These are phyloP conservation scores for Tautogolabrus adspersus DNA, from an alignment of 2,113 vertebrate genomes.

Conservation along the genomic window DNA sequence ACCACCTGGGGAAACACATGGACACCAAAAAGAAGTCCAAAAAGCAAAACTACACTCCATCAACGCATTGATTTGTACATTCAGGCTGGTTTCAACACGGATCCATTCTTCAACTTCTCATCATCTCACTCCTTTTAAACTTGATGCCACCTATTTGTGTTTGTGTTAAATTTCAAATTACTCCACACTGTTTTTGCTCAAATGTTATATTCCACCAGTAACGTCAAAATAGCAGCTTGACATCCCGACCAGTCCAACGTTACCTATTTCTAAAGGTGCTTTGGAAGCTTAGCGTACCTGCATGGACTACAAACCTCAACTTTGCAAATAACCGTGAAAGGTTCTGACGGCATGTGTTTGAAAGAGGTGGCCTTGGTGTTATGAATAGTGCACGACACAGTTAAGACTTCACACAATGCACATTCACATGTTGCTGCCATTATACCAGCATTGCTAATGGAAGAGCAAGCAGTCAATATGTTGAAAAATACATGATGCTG, in stretches of 20 bases:
- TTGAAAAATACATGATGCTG: too few species aligned
- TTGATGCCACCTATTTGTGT: too few species aligned
- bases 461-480: too few species aligned
- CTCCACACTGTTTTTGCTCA: too few species aligned
- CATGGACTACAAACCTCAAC: neutral
- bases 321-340: neutral
- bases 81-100: neutral
- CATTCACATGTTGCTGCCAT: too few species aligned
- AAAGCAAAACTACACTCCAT: neutral
- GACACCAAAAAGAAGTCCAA: constrained; percentile 16
- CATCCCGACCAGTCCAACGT: too few species aligned
- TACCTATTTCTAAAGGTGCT: too few species aligned
- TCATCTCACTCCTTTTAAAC: too few species aligned
- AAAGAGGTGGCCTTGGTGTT: neutral
- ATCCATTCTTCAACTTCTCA: neutral
- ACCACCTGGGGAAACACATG: constrained; percentile 7
- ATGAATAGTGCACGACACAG: neutral
- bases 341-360: neutral
- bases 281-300: too few species aligned
- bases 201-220: too few species aligned
- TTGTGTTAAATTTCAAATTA: too few species aligned
- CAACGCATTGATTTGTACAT: too few species aligned
- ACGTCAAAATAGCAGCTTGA: neutral
- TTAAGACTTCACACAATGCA: neutral
- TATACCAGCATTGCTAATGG: neutral